phyloP scores from a whole-genome alignment of 2,797 vertebrate genomes.

The Gallinago nigripennis region DNA sequence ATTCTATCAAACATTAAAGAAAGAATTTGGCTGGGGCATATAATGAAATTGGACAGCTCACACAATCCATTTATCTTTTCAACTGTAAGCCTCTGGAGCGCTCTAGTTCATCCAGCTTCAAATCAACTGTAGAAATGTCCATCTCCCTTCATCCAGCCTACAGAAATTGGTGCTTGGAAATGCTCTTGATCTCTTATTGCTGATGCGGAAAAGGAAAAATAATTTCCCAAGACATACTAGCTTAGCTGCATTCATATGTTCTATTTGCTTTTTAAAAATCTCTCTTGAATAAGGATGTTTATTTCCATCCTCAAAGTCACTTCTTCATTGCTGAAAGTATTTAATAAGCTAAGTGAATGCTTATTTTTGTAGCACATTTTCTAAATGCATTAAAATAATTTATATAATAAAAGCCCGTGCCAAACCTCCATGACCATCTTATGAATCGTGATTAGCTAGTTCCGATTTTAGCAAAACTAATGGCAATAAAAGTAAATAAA shows the following conservation, averaged over 20 bases:
- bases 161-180: slow-evolving; percentile 47
- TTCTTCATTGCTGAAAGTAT: not conserved
- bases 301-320: slow-evolving; percentile 4
- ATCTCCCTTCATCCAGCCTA: slow-evolving; percentile 29
- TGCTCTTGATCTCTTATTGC: slow-evolving; percentile 19
- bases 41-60: slow-evolving; percentile 70
- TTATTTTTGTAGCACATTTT: slow-evolving; percentile 33
- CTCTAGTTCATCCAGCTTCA: slow-evolving; percentile 61
- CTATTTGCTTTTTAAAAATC: slow-evolving; percentile 29
- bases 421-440: not conserved
- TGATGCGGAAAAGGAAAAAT: slow-evolving; percentile 53
- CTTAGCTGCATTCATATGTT: slow-evolving; percentile 6
- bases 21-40: slow-evolving; percentile 34
- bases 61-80: slow-evolving; percentile 65
- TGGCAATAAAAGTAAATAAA: not conserved
- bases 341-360: slow-evolving; percentile 14
- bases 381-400: not conserved
- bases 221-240: slow-evolving; percentile 16
- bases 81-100: slow-evolving; percentile 44
- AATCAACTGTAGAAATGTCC: slow-evolving; percentile 66
- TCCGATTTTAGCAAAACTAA: not conserved
- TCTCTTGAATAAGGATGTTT: not conserved
- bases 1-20: slow-evolving; percentile 63
- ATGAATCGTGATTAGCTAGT: not conserved
- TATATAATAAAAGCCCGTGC: not conserved